Conservation (phyloP, 2,888 invertebrate species). For the Erebia aethiops region DNA sequence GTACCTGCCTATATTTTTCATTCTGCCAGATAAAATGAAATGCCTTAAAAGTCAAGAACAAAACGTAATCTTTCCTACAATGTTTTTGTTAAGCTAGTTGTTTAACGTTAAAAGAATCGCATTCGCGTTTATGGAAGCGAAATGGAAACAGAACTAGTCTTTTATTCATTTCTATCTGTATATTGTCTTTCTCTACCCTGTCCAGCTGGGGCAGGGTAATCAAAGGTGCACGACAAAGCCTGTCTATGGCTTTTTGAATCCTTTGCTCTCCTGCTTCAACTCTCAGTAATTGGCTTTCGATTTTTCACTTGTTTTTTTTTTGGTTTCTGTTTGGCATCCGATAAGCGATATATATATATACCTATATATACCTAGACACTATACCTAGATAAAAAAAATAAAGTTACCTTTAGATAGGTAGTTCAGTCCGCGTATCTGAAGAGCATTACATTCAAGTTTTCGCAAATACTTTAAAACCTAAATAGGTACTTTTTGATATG, state of each 20-base stretch:
- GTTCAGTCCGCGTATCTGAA: no score
- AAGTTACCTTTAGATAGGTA: no score
- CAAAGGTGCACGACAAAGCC: constrained; percentile 78
- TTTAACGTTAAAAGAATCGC: constrained; percentile 43
- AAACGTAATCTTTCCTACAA: constrained; percentile 38
- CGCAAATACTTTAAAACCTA: no score
- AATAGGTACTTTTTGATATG: constrained; percentile 8
- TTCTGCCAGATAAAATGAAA: constrained; percentile 24
- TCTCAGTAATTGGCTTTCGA: constrained; percentile 77
- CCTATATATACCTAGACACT: no score
- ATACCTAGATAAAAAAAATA: not conserved
- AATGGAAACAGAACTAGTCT: constrained; percentile 51
- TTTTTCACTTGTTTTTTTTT: constrained; percentile 51
- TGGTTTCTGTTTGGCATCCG: constrained; percentile 23
- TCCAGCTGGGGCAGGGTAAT: constrained; percentile 61
- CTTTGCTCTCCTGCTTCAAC: constrained; percentile 67
- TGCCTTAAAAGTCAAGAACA: constrained; percentile 36
- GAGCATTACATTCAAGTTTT: no score
- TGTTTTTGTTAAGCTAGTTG: constrained; percentile 33
- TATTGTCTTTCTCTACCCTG: constrained; percentile 53
- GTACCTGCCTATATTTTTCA: constrained; percentile 6
- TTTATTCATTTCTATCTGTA: constrained; percentile 52
- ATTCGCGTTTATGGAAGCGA: constrained; percentile 43
- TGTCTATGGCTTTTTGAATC: constrained; percentile 71
- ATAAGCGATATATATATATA: constrained; percentile 19